Conservation (phyloP, 2,888 invertebrate species). For the Chrysolina americana region DNA sequence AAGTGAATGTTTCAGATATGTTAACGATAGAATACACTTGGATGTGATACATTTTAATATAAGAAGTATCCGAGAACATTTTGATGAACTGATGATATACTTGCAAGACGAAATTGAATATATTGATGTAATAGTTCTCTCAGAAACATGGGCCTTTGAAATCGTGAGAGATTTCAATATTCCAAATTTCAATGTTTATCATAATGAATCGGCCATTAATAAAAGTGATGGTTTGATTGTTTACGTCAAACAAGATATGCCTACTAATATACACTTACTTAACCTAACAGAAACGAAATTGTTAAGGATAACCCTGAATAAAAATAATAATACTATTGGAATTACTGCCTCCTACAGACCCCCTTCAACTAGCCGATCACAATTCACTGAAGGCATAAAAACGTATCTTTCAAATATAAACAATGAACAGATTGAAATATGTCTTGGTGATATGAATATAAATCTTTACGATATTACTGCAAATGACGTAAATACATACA, state of each 20-base stretch:
- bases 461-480: too few relatives aligned
- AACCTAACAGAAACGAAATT: not conserved
- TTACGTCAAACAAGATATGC: not conserved
- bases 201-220: too few relatives aligned
- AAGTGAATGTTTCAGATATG: not conserved
- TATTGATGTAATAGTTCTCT: not conserved
- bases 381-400: too few relatives aligned
- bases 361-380: not conserved
- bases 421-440: too few relatives aligned
- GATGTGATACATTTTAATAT: not conserved
- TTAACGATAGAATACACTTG: slow-evolving; percentile 1
- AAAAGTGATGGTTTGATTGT: too few relatives aligned
- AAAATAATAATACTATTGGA: not conserved
- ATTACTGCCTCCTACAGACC: not conserved
- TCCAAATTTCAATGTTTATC: too few relatives aligned
- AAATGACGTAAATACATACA: too few relatives aligned
- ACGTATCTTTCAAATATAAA: too few relatives aligned
- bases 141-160: not conserved
- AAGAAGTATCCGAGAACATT: not conserved
- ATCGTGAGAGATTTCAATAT: not conserved
- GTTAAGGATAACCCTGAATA: not conserved
- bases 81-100: not conserved
- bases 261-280: not conserved
- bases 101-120: not conserved
- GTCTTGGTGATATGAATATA: too few relatives aligned